Percentiles rank a stretch among this genome's conserved stretches.
Evolutionary conservation across 2,888 invertebrate species (phyloP).

Genomic region (Phrixothrix hirtus): DNA sequence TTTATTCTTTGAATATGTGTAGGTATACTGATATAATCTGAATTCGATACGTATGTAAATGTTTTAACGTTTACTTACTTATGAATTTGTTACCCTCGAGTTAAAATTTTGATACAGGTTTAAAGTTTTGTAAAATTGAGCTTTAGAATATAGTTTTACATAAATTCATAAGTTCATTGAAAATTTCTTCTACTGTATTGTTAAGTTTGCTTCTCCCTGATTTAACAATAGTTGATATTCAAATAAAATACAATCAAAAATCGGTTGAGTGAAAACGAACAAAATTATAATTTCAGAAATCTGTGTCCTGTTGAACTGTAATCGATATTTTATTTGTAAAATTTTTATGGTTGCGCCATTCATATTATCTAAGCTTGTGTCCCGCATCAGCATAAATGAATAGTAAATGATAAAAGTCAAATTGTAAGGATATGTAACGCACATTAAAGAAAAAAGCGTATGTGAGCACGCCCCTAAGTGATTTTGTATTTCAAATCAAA

Average conservation of each 20-base stretch:
- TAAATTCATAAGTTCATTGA: constrained; percentile 9
- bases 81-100: not conserved
- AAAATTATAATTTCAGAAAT: constrained; percentile 19
- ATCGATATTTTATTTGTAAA: constrained; percentile 44
- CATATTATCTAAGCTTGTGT: constrained; percentile 40
- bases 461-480: constrained; percentile 48
- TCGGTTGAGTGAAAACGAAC: constrained; percentile 23
- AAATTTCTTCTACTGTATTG: constrained; percentile 7
- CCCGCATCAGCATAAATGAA: constrained; percentile 47
- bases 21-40: no score
- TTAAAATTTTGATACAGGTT: not conserved
- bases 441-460: constrained; percentile 45
- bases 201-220: constrained; percentile 3
- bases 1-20: no score
- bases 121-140: constrained; percentile 1
- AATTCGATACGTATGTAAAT: constrained; percentile 7
- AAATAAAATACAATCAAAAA: constrained; percentile 19
- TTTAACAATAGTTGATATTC: constrained; percentile 18
- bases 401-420: constrained; percentile 48
- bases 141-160: constrained; percentile 11
- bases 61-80: constrained; percentile 15
- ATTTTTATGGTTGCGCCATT: constrained; percentile 17
- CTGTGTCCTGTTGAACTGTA: constrained; percentile 38
- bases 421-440: constrained; percentile 44
- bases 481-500: constrained; percentile 47